Conservation (phyloP, 2,113 vertebrate species). For the Rhipidura dahli region DNA sequence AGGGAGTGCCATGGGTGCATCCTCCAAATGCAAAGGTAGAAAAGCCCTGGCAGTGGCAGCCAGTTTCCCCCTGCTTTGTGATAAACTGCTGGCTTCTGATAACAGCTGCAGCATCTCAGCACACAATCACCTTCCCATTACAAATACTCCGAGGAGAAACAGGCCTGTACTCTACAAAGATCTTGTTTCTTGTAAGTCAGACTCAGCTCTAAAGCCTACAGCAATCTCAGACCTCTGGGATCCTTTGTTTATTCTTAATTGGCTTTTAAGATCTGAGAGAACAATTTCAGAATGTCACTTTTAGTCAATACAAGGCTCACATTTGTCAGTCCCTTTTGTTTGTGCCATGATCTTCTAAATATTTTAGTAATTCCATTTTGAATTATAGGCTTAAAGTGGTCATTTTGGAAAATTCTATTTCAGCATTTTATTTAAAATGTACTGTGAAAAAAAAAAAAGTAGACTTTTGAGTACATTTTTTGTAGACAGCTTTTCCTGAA, state of each 20-base stretch:
- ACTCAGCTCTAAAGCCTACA: conserved; percentile 32
- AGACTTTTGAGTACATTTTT: not conserved
- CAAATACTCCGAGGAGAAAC: not conserved
- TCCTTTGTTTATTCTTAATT: conserved; percentile 62
- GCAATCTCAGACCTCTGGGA: conserved; percentile 51
- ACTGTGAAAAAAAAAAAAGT: not conserved
- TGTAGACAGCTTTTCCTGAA: not conserved
- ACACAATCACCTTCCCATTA: not conserved
- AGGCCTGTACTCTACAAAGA: conserved; percentile 20
- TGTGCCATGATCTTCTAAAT: not conserved
- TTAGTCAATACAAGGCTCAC: not conserved
- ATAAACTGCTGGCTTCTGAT: conserved; percentile 26
- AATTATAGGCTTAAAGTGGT: not conserved
- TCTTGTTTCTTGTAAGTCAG: conserved; percentile 30
- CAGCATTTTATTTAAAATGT: not conserved
- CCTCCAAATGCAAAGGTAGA: not conserved
- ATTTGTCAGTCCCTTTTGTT: not conserved
- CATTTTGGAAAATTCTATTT: not conserved
- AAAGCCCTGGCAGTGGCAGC: not conserved
- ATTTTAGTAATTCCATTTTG: conserved; percentile 1
- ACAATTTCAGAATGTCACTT: conserved; percentile 33
- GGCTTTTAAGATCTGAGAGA: conserved; percentile 55
- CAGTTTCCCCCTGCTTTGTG: conserved; percentile 1
- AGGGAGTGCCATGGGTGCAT: not conserved
- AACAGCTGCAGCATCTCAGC: not conserved